Evolutionary conservation across 2,113 vertebrate genomes (phyloP), one percentile per base, ranked within the genome.

Genomic region (Coptodon bakossiorum): DNA sequence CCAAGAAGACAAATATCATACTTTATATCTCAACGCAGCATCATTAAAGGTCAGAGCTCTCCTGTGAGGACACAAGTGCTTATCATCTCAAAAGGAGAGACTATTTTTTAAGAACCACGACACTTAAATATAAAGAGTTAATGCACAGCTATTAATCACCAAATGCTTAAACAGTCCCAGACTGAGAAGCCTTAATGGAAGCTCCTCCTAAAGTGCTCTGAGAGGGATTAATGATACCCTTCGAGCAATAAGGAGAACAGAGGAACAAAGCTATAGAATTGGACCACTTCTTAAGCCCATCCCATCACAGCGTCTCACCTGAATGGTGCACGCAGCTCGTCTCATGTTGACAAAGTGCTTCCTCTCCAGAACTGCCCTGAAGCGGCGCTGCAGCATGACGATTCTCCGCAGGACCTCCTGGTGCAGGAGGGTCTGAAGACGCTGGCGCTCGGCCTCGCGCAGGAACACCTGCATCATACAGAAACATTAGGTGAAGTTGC

Each of bases 391-490:
- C 83, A 99, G 94, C 10, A 96, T 63, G 1, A 96, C 91, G 52
- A 99, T 99, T 19, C 98, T 95, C 38, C 94, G 96, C 88, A 99
- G 94, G 73, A 99, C 98, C 84, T 98, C 98, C 94, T 96, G 97
- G 84, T 99, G 99, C 73, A 99, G 96, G 88, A 97, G 93, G 80
- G 97, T 97, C 92, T 99, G 98, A 6, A 99, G 95, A 8, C 96
- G 95, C 93, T 99, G 98, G 3, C 98, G 96, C 81, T 98, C 98
- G 6, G 91, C 95, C 79, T 99, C 98, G 90, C 98, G 98, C 92
- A 99, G 57, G 85, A 99, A 99, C 68, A 99, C 98, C 98, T 99
- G 79, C 54, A 57, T 10, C 27, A 14, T 3, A 79, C 3, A 9
- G 31, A 31, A 31, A 22, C 6, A 16, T 68, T 38, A 3, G 14